phyloP scores from a whole-genome alignment of 1,140 invertebrate species.

The Oreohelix idahoensis region DNA sequence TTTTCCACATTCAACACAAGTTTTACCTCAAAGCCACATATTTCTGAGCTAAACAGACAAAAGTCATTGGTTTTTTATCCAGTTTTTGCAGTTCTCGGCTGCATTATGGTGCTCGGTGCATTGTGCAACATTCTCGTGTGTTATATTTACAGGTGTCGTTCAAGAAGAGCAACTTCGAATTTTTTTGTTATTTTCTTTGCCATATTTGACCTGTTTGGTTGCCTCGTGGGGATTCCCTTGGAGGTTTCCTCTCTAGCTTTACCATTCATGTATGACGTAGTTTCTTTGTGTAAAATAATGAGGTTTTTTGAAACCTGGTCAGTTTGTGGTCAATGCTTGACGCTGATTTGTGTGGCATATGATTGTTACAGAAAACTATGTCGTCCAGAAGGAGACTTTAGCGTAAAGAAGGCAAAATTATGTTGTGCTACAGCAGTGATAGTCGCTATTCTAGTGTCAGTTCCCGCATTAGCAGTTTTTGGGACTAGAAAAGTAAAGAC shows the following conservation, averaged over 20 bases:
- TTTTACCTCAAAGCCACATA: neutral
- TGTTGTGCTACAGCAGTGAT: slow-evolving; percentile 15
- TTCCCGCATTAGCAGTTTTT: slow-evolving; percentile 23
- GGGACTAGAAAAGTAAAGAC: slow-evolving; percentile 19
- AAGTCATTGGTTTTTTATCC: slow-evolving; percentile 25
- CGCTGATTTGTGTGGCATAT: slow-evolving; percentile 31
- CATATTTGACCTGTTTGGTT: slow-evolving; percentile 31
- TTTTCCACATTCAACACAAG: neutral
- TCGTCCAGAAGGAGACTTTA: slow-evolving; percentile 10
- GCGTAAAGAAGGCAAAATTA: slow-evolving; percentile 18
- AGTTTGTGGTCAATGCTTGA: slow-evolving; percentile 30
- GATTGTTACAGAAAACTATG: slow-evolving; percentile 35
- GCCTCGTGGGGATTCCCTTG: slow-evolving; percentile 19
- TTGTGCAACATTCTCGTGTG: slow-evolving; percentile 34
- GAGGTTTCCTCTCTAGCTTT: slow-evolving; percentile 12
- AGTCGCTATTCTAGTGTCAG: slow-evolving; percentile 11
- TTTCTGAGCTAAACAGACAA: slow-evolving; percentile 24
- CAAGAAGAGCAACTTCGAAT: slow-evolving; percentile 30
- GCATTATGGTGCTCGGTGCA: slow-evolving; percentile 30
- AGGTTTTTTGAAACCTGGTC: slow-evolving; percentile 25
- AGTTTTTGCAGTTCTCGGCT: slow-evolving; percentile 20
- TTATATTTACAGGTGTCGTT: slow-evolving; percentile 33
- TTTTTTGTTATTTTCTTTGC: slow-evolving; percentile 40
- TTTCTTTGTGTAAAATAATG: slow-evolving; percentile 24
- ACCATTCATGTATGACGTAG: slow-evolving; percentile 28